Evolutionary conservation across 1,140 invertebrate genomes (phyloP), one percentile per base, ranked within the genome.

Genomic region (Hyles vespertilio): DNA sequence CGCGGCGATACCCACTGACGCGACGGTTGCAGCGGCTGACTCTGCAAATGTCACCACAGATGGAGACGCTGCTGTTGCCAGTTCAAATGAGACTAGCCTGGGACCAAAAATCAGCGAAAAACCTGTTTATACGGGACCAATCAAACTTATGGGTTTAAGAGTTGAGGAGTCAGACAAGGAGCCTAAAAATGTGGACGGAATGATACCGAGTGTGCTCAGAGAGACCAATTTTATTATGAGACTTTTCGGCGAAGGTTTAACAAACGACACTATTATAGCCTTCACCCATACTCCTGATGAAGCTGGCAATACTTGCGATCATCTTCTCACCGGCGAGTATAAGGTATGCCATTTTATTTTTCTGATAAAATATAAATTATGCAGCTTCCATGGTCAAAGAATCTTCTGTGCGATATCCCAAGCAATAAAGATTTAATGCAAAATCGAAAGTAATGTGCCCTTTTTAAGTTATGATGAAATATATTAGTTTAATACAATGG

Each of bases 171-270:
- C 90, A 0, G 83, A 89, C 2, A 93, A 93, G 65, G 91, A 92
- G 22, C 89, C 91, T 0, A 89, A 89, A 45, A 91, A 92, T 44
- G 90, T 91, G 0, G 92, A 94, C 1, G 88, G 91, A 10, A 92
- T 94, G 33, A 89, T 95, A 40, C 93, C 94, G 0, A 90, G 90
- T 66, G 90, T 96, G 44, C 71, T 94, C 32, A 90, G 91, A 0
- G 89, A 91, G 5, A 88, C 79, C 0, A 66, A 80, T 10, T 91
- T 93, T 51, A 87, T 79, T 2, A 75, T 97, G 45, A 76, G 86
- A 12, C 59, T 97, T 40, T 97, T 96, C 72, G 96, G 96, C 0
- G 77, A 74, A 43, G 93, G 93, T 4, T 91, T 96, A 55, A 92
- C 91, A 0, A 79, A 92, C 32, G 78, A 91, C 46, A 95, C 95